A percentile compares a stretch with the other conserved stretches of the same genome.
phyloP scores from a whole-genome alignment of 1,140 invertebrate species.

The Drosophila truncata region DNA sequence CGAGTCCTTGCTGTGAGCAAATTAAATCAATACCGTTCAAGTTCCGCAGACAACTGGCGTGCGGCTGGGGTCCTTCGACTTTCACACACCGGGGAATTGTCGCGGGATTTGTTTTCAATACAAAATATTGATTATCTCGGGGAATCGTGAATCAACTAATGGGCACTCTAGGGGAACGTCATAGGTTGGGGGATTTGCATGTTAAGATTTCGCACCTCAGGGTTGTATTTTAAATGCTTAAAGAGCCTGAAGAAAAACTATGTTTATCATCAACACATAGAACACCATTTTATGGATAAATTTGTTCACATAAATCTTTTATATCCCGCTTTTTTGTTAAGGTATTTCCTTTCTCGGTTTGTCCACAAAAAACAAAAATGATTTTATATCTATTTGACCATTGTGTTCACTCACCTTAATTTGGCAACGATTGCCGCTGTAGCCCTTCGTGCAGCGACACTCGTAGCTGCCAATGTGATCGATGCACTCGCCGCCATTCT shows the following conservation, averaged over 20 bases:
- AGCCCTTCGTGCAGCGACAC: conserved; percentile 92
- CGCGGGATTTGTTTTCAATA: conserved; percentile 46
- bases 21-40: conserved; percentile 71
- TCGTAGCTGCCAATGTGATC: conserved; percentile 91
- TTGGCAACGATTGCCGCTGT: conserved; percentile 91
- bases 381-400: conserved; percentile 10
- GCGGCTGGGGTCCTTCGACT: conserved; percentile 26
- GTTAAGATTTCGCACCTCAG: background rate
- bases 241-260: background rate
- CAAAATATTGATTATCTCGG: conserved; percentile 53
- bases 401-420: conserved; percentile 86
- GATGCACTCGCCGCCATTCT: conserved; percentile 93
- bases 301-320: no score
- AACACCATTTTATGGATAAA: no score
- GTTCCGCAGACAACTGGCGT: conserved; percentile 36
- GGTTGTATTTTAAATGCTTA: background rate
- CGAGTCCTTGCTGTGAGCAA: conserved; percentile 37
- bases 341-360: background rate
- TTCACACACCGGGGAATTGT: conserved; percentile 47
- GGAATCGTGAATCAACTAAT: conserved; percentile 31
- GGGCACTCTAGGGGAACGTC: conserved; percentile 4
- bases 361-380: background rate
- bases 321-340: background rate
- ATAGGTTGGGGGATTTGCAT: conserved; percentile 3
- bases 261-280: background rate